These are phyloP conservation scores for Doris montereyensis DNA, from an alignment of 2,888 invertebrate genomes.

Conservation along the genomic window DNA sequence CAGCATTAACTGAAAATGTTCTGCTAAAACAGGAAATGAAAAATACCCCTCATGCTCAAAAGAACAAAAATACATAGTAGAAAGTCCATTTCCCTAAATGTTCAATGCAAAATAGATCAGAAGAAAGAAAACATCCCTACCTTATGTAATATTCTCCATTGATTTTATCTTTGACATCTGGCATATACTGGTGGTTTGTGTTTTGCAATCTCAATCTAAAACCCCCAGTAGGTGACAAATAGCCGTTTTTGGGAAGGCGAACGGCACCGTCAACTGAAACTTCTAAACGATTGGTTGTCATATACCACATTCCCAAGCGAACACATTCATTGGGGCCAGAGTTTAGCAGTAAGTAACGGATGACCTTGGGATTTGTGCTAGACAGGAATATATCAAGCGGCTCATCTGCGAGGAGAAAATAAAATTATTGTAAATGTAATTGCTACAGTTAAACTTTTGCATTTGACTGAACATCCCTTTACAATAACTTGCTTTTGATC, in stretches of 20 bases:
- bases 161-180: background rate
- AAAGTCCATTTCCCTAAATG: no score
- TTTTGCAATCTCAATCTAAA: background rate
- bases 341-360: constrained; percentile 60
- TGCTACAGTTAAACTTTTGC: no score
- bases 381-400: constrained; percentile 59
- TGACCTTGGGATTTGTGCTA: constrained; percentile 59
- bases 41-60: no score
- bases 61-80: no score
- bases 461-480: no score
- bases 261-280: constrained; percentile 47
- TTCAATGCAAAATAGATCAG: no score
- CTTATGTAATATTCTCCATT: background rate
- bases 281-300: constrained; percentile 50
- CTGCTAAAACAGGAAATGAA: no score
- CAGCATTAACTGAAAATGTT: no score
- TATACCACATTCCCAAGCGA: constrained; percentile 56
- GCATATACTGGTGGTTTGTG: background rate
- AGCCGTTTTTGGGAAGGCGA: constrained; percentile 53
- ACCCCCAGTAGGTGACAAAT: background rate
- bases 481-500: no score
- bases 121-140: no score
- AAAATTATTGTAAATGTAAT: no score
- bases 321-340: constrained; percentile 51
- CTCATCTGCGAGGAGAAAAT: constrained; percentile 58